These are phyloP conservation scores for Rotaria socialis DNA, from an alignment of 2,888 invertebrate species.

Conservation along the genomic window DNA sequence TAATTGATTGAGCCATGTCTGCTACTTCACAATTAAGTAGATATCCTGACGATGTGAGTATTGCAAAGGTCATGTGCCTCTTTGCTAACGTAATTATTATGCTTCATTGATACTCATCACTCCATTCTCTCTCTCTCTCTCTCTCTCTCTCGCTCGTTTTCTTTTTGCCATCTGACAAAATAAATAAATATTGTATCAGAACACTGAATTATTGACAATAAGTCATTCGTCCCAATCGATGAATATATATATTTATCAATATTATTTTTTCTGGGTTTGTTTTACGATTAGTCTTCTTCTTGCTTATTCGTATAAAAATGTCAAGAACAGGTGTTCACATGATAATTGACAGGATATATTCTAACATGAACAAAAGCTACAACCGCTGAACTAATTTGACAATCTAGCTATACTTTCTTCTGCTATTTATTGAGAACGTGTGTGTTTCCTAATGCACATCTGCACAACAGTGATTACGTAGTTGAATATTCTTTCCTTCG, in stretches of 20 bases:
- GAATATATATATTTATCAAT: not conserved
- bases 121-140: not conserved
- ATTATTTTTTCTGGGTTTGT: not conserved
- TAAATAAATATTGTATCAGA: not conserved
- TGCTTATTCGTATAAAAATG: not conserved
- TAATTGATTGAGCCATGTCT: slow-evolving; percentile 19
- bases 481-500: not conserved
- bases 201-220: not conserved
- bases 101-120: not conserved
- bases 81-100: slow-evolving; percentile 16
- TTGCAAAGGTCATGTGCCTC: not conserved
- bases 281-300: not conserved
- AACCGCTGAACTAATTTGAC: not conserved
- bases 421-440: not conserved
- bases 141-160: no score
- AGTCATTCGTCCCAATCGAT: not conserved
- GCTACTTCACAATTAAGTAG: not conserved
- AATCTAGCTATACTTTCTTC: not conserved
- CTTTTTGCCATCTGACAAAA: slow-evolving; percentile 7
- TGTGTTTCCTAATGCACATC: not conserved
- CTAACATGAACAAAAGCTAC: not conserved
- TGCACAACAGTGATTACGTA: not conserved
- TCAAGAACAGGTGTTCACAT: not conserved
- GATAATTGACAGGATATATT: not conserved
- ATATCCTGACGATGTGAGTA: not conserved